Percentiles rank a stretch among this genome's conserved stretches.
Conservation (phyloP, 2,888 invertebrate species). For the Colostygia pectinataria region DNA sequence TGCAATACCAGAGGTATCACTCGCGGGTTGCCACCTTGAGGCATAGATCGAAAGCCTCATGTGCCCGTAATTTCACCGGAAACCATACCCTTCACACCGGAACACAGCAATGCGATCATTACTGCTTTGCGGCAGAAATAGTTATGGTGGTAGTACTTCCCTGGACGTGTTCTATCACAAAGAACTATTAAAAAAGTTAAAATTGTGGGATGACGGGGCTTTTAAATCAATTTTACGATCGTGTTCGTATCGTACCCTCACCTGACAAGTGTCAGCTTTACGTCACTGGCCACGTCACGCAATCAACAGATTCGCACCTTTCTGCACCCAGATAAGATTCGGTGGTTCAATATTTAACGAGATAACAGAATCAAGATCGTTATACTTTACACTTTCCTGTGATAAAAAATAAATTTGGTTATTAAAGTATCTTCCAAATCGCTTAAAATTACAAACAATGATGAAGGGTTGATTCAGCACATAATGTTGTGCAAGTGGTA, state of each 20-base stretch:
- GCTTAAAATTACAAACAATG: slow-evolving; percentile 33
- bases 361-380: slow-evolving; percentile 73
- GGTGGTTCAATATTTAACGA: slow-evolving; percentile 61
- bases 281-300: slow-evolving; percentile 65
- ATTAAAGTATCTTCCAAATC: slow-evolving; percentile 41
- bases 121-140: too few relatives aligned
- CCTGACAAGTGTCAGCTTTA: slow-evolving; percentile 49
- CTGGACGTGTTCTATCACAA: too few relatives aligned
- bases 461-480: slow-evolving; percentile 31
- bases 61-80: too few relatives aligned
- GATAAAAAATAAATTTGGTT: slow-evolving; percentile 60
- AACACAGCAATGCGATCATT: too few relatives aligned
- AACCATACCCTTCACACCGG: too few relatives aligned
- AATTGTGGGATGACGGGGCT: background rate
- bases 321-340: slow-evolving; percentile 66
- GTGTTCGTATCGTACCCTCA: slow-evolving; percentile 21
- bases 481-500: slow-evolving; percentile 29
- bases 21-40: too few relatives aligned
- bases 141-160: too few relatives aligned
- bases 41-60: too few relatives aligned
- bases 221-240: background rate
- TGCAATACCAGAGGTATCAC: too few relatives aligned
- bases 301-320: slow-evolving; percentile 62
- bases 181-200: too few relatives aligned
- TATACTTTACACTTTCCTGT: slow-evolving; percentile 73